Base-by-base conservation (phyloP, 2,888 invertebrate species). In the Prionchulus punctatus region DNA sequence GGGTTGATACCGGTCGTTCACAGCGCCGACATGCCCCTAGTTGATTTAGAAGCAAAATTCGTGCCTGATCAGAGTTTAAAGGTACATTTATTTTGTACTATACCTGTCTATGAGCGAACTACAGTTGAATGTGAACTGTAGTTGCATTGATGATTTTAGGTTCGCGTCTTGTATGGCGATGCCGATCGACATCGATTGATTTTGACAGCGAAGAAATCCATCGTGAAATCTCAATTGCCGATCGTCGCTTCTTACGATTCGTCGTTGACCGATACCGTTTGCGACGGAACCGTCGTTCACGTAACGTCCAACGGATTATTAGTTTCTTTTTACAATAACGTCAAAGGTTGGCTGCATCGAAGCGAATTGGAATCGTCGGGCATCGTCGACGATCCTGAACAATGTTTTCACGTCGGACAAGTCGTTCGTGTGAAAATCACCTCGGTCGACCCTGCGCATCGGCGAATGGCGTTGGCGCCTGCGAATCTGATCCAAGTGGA, bases 1-100 rank as follows among this genome's bases (percentile, higher is more conserved):
- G 58, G 49, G 12, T 58, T 56, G 30, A 27, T 58, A 25, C 58
- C 55, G 3, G 1, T 23, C 18, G 2, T 50, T n/a, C 55, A 56
- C n/a, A n/a, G n/a, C n/a, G n/a, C n/a, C n/a, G n/a, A n/a, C n/a
- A n/a, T n/a, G n/a, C n/a, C n/a, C n/a, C n/a, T n/a, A n/a, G n/a
- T n/a, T n/a, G n/a, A n/a, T n/a, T n/a, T n/a, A n/a, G n/a, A n/a
- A n/a, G n/a, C n/a, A n/a, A n/a, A n/a, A n/a, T n/a, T n/a, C n/a
- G n/a, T n/a, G n/a, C n/a, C n/a, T n/a, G n/a, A n/a, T n/a, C n/a
- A n/a, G n/a, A n/a, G n/a, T n/a, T n/a, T n/a, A n/a, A n/a, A n/a
- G n/a, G n/a, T n/a, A n/a, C n/a, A n/a, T n/a, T n/a, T n/a, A n/a
- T n/a, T n/a, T n/a, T n/a, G n/a, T n/a, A n/a, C n/a, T n/a, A n/a